Evolutionary conservation across 2,113 vertebrate genomes (phyloP).

Genomic region (Oplegnathus fasciatus): DNA sequence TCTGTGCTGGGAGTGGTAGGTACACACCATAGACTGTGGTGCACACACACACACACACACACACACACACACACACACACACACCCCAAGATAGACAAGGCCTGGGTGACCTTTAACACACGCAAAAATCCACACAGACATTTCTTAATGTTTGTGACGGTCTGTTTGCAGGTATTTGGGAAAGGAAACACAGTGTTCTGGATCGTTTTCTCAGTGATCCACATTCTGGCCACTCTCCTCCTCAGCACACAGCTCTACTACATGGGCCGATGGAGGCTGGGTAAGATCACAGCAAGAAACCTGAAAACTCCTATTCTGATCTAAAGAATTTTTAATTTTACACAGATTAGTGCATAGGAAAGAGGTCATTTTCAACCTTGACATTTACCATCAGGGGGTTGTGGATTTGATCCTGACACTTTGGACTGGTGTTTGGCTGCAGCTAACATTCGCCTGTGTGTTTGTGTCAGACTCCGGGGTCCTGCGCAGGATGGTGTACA

Average conservation of each 20-base stretch:
- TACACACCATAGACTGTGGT: too few species aligned
- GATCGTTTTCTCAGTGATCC: slow-evolving; percentile 95
- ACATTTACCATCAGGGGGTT: neutral
- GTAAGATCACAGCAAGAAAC: slow-evolving; percentile 43
- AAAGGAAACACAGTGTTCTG: slow-evolving; percentile 93
- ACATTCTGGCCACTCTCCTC: slow-evolving; percentile 93
- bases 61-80: neutral
- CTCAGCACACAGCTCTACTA: slow-evolving; percentile 99
- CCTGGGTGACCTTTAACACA: neutral
- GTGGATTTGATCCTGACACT: neutral
- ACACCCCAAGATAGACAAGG: fast-evolving
- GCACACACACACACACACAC: neutral
- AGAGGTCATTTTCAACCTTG: neutral
- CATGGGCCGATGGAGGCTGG: slow-evolving; percentile 97
- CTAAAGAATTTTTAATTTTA: too few species aligned
- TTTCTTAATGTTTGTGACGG: neutral
- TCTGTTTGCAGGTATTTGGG: slow-evolving; percentile 89
- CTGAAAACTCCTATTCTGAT: neutral
- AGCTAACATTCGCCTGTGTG: neutral
- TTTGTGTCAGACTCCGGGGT: slow-evolving; percentile 89
- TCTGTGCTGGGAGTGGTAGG: slow-evolving; percentile 96
- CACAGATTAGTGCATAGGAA: neutral
- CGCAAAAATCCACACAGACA: neutral
- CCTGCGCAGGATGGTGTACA: slow-evolving; percentile 88
- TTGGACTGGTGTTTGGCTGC: neutral